Evolutionary conservation across 1,140 invertebrate genomes (phyloP).

Genomic region (Yoshiicerus persimilis): DNA sequence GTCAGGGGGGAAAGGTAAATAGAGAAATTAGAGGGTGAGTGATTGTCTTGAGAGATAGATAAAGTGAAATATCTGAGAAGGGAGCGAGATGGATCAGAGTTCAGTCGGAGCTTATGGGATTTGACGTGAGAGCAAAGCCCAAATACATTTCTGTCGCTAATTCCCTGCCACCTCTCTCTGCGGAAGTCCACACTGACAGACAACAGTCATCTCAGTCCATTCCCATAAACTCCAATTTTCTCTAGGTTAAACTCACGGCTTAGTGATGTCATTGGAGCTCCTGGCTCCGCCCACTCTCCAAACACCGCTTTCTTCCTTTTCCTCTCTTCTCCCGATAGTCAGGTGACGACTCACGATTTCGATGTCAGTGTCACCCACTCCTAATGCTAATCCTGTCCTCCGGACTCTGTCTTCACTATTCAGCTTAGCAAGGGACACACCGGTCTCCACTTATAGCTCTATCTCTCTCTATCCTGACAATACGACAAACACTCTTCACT

Average conservation of each 20-base stretch:
- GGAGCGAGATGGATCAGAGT: constrained; percentile 10
- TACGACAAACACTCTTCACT: background rate
- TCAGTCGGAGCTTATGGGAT: background rate
- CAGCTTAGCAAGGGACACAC: background rate
- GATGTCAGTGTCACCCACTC: background rate
- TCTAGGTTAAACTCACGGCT: background rate
- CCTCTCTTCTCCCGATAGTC: background rate
- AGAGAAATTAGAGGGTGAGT: constrained; percentile 22
- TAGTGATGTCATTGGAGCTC: background rate
- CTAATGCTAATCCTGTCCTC: constrained; percentile 1
- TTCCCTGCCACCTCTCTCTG: background rate
- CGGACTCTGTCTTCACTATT: background rate
- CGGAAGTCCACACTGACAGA: background rate
- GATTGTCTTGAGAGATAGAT: constrained; percentile 4
- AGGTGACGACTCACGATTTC: background rate
- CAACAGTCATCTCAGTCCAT: background rate
- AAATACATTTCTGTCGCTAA: background rate
- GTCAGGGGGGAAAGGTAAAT: background rate
- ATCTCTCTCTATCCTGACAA: background rate
- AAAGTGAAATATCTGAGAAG: constrained; percentile 17
- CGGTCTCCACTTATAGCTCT: background rate
- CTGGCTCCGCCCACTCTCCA: background rate
- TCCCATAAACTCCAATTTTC: background rate
- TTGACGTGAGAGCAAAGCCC: background rate
- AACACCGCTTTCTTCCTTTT: background rate